Percentiles rank a stretch among this genome's conserved stretches.
Evolutionary conservation across 2,113 vertebrate genomes (phyloP).

Genomic region (Lamprologus callipterus): DNA sequence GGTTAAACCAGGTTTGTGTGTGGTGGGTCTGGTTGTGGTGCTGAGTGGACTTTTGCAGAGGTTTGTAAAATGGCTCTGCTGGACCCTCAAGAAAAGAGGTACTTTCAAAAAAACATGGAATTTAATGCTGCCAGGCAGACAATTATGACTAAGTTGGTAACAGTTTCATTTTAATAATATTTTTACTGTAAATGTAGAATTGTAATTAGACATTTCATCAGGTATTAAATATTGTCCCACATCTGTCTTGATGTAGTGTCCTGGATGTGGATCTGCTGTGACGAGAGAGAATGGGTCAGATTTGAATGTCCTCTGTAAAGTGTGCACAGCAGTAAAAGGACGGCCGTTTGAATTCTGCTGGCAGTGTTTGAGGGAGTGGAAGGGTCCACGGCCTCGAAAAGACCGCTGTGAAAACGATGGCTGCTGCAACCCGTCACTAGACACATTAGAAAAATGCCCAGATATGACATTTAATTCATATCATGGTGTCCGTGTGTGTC

Average conservation of each 20-base stretch:
- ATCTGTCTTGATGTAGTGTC: too few species aligned
- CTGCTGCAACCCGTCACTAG: rapidly evolving
- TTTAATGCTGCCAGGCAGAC: rapidly evolving
- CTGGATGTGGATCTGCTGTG: neutral
- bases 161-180: neutral
- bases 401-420: rapidly evolving
- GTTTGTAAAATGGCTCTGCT: neutral
- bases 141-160: neutral
- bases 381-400: rapidly evolving
- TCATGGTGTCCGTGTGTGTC: too few species aligned
- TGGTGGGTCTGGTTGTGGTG: too few species aligned
- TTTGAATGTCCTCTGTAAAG: too few species aligned
- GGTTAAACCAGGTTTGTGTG: too few species aligned
- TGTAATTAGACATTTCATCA: neutral
- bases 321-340: too few species aligned
- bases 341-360: too few species aligned
- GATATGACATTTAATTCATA: too few species aligned
- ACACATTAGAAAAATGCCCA: neutral
- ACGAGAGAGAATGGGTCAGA: too few species aligned
- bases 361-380: too few species aligned
- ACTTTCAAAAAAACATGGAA: neutral
- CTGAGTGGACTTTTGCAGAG: neutral
- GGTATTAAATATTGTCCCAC: too few species aligned
- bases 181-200: rapidly evolving
- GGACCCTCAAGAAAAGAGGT: neutral